Percentiles rank a stretch among this genome's conserved stretches.
These are phyloP conservation scores for Pampus argenteus DNA, from an alignment of 2,797 vertebrate genomes.

Conservation along the genomic window DNA sequence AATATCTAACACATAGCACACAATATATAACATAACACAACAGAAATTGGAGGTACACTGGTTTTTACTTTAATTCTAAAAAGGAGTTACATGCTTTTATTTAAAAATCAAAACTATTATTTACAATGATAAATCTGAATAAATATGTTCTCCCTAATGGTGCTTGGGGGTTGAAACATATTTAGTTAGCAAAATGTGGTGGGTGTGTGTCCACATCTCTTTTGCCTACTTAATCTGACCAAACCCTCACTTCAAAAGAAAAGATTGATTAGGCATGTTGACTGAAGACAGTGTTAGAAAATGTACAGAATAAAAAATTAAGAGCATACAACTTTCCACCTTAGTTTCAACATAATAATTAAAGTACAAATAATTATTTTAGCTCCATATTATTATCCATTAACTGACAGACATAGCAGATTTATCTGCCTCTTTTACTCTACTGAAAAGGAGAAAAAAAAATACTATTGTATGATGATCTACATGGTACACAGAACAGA, in stretches of 20 bases:
- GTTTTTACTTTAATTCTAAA: slow-evolving; percentile 80
- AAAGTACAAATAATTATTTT: slow-evolving; percentile 24
- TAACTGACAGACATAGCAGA: slow-evolving; percentile 12
- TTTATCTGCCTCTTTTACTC: slow-evolving; percentile 2
- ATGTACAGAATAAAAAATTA: slow-evolving; percentile 41
- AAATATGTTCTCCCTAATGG: slow-evolving; percentile 78
- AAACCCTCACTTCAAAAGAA: slow-evolving; percentile 54
- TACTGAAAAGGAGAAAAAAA: slow-evolving; percentile 1
- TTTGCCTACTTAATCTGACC: slow-evolving; percentile 46
- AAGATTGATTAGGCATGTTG: slow-evolving; percentile 56
- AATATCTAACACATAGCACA: too few relatives aligned
- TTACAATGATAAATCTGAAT: slow-evolving; percentile 81
- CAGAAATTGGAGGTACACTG: slow-evolving; percentile 42
- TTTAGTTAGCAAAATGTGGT: slow-evolving; percentile 60
- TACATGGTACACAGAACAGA: slow-evolving; percentile 26
- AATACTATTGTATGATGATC: slow-evolving; percentile 24
- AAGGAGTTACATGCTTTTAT: slow-evolving; percentile 80
- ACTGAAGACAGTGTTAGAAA: slow-evolving; percentile 43
- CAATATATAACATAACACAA: too few relatives aligned
- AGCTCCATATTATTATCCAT: slow-evolving; percentile 26
- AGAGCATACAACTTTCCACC: slow-evolving; percentile 39
- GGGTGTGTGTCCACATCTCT: slow-evolving; percentile 12
- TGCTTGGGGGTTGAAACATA: slow-evolving; percentile 63
- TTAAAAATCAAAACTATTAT: slow-evolving; percentile 83
- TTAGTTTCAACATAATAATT: slow-evolving; percentile 32